Base-by-base conservation (phyloP, 2,888 invertebrate genomes). In the Rotaria macrura region DNA sequence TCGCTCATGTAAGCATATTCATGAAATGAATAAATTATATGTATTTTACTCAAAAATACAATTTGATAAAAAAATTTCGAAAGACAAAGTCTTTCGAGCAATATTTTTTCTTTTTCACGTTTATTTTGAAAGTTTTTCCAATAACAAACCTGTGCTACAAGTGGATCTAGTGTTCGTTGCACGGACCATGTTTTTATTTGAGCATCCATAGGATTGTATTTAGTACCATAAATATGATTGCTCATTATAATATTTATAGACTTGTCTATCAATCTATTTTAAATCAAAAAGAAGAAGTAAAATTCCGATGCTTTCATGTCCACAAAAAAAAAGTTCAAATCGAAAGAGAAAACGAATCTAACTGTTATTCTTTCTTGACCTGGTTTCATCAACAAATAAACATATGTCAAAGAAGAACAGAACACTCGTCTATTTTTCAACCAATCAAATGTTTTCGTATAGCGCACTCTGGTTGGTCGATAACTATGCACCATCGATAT, bases 131-230 rank as follows among this genome's bases (percentile, higher is more conserved):
- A n/a, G 6, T 52, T 4, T 52, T 4, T 23, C 20, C 23, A 20
- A 52, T 65, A 4, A 40, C 79, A 43, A 25, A 79, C 79, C 43
- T 79, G 79, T n/a, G 79, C 43, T 25, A 79, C 79, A 43, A 79
- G 40, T 43, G 79, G 79, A 40, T 79, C 79, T n/a, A 79, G n/a
- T 79, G 79, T 79, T 43, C 79, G 43, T 40, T 79, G 79, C 23
- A 79, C 79, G 12, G 79, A 79, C 79, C 79, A 79, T 43, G 79
- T 79, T 79, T 79, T 79, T 10, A 79, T 43, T 79, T 79, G 79
- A n/a, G 43, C 43, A 79, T 79, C 79, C 25, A 23, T 79, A 9
- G 79, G 79, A 79, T 43, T 43, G 9, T n/a, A 79, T 43, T 79
- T 79, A 2, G 65, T 65, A 2, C 40, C 79, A 79, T 79, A 79